A percentile compares a stretch with the other conserved stretches of the same genome.
These are phyloP conservation scores for Andrena camellia DNA, from an alignment of 2,888 invertebrate genomes.

Conservation along the genomic window DNA sequence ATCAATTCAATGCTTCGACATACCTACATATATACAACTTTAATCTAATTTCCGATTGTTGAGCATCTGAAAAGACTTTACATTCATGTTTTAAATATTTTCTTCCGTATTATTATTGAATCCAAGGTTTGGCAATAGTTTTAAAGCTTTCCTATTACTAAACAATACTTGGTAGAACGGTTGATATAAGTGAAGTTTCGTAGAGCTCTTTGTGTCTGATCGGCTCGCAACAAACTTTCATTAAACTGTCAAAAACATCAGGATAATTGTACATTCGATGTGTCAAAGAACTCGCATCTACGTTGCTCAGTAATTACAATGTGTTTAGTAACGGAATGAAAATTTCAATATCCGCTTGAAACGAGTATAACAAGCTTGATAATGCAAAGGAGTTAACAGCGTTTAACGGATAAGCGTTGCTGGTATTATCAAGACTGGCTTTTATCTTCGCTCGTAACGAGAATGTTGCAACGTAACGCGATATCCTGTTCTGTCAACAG, in stretches of 20 bases:
- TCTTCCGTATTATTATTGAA: too few relatives aligned
- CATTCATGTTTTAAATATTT: too few relatives aligned
- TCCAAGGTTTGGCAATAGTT: too few relatives aligned
- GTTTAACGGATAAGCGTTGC: not conserved
- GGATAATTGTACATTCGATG: not conserved
- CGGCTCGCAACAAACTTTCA: not conserved
- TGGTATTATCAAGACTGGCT: constrained; percentile 12
- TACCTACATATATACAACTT: too few relatives aligned
- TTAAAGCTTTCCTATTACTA: too few relatives aligned
- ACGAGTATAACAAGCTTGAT: not conserved
- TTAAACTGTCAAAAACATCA: not conserved
- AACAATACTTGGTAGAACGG: too few relatives aligned
- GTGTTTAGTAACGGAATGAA: not conserved
- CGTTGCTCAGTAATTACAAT: not conserved
- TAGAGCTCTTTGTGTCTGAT: too few relatives aligned
- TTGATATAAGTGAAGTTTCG: too few relatives aligned
- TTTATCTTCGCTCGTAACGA: constrained; percentile 37
- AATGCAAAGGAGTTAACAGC: constrained; percentile 13
- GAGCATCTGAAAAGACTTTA: too few relatives aligned
- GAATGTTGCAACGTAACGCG: constrained; percentile 7
- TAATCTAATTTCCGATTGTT: too few relatives aligned
- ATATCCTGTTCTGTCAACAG: constrained; percentile 22
- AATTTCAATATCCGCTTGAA: not conserved
- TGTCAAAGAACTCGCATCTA: not conserved
- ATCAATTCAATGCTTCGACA: too few relatives aligned